A percentile compares a stretch with the other conserved stretches of the same genome.
phyloP scores from a whole-genome alignment of 2,797 vertebrate genomes.

The Octomys mimax region DNA sequence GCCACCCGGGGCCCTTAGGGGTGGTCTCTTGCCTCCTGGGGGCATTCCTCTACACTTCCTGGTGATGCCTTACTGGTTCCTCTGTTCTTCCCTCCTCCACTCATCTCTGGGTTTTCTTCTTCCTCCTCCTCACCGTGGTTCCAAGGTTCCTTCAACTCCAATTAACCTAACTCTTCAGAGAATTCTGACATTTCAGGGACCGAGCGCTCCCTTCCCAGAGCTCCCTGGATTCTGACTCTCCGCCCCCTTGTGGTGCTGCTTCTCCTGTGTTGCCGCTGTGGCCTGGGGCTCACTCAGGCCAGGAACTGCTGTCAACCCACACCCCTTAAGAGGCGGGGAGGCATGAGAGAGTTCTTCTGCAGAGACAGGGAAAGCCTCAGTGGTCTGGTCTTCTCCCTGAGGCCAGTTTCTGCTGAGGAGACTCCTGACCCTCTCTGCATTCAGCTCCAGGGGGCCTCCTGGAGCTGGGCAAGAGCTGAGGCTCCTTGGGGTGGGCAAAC shows the following conservation, averaged over 20 bases:
- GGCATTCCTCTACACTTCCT: neutral
- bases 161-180: neutral
- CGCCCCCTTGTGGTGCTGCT: neutral
- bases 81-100: neutral
- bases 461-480: no score
- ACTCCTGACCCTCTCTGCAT: rapidly evolving
- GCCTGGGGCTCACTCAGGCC: neutral
- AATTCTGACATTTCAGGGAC: neutral
- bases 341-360: neutral
- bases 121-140: neutral
- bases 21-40: neutral
- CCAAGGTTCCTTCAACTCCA: neutral
- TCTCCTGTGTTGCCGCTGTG: neutral
- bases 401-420: neutral
- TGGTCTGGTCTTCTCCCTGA: neutral
- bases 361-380: neutral
- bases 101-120: neutral
- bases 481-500: no score
- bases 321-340: neutral
- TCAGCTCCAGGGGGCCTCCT: rapidly evolving
- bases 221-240: neutral
- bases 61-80: neutral
- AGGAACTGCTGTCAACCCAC: rapidly evolving
- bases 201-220: neutral
- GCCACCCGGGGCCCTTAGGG: no score